Conservation (phyloP, 2,797 vertebrate species). For the Alcedo atthis region DNA sequence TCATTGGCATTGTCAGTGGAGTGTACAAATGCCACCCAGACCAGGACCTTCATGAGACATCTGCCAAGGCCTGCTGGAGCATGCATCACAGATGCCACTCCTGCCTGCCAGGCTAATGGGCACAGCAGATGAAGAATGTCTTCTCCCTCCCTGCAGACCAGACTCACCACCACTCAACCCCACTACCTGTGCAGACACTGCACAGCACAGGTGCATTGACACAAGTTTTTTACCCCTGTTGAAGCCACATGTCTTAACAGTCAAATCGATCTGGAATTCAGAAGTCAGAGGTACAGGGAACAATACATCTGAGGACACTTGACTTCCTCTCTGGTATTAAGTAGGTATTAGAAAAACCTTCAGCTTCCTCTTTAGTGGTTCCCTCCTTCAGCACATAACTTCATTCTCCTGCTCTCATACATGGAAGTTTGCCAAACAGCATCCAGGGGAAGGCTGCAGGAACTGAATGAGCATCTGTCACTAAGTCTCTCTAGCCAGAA, state of each 20-base stretch:
- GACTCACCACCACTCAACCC: neutral
- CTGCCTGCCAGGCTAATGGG: neutral
- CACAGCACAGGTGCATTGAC: too few relatives aligned
- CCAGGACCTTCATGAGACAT: neutral
- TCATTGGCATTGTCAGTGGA: neutral
- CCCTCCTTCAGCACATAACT: neutral
- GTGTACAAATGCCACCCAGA: neutral
- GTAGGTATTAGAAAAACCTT: neutral
- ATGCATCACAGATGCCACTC: neutral
- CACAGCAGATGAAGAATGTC: neutral
- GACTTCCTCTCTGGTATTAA: neutral
- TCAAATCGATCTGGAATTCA: neutral
- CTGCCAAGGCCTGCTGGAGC: neutral
- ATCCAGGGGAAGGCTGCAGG: neutral
- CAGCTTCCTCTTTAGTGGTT: neutral
- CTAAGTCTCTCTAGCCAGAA: neutral
- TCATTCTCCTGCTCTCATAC: neutral
- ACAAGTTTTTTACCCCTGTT: neutral
- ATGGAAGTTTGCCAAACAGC: neutral
- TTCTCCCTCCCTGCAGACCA: neutral
- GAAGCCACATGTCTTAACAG: neutral
- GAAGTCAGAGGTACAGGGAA: neutral
- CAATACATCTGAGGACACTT: neutral
- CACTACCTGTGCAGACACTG: fast-evolving
- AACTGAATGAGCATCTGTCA: neutral